Base-by-base conservation (phyloP, 2,113 vertebrate genomes). In the Lophotis ruficrista region DNA sequence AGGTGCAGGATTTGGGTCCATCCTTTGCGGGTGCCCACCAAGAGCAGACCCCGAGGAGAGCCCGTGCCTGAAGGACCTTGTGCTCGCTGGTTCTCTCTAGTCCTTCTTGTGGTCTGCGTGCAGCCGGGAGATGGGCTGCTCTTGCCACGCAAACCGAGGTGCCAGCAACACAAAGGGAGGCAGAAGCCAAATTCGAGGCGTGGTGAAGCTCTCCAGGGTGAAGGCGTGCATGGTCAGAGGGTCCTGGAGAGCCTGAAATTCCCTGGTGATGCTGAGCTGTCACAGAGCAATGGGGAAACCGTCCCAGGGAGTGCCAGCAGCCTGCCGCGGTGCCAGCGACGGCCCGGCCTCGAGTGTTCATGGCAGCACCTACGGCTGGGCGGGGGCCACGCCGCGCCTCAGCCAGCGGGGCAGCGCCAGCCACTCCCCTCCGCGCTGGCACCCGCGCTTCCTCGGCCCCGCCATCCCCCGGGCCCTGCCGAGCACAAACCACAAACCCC, bases 381-480 rank as follows among this genome's bases (percentile, higher is more conserved):
- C 2, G 23, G 47, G 2, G 1, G n/a, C 45, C 37, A 6, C 0
- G 2, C 51, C 0, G 2, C 8, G 31, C 48, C 50, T 4, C 27
- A 9, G 56, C 58, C 50, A 50, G 72, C 4, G 1, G 5, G 28
- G n/a, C n/a, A 33, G 51, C 8, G 43, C 45, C 54, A 6, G 38
- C 5, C 0, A 41, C 41, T 77, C 18, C 28, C 27, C 10, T 25
- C 1, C 0, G 20, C 5, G 28, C 37, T 12, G 19, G 50, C 57
- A 45, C 31, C 33, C 1, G 1, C 1, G 0, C 18, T 17, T 47
- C 71, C 56, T 14, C 41, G 20, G 37, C 45, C 28, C 33, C 5
- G 14, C 8, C 4, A 2, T 13, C 38, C 6, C 12, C 43, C n/a
- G 10, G 37, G 14, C 27, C 25, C 14, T 23, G 7, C 30, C 6